A percentile compares a stretch with the other conserved stretches of the same genome.
Evolutionary conservation across 1,140 invertebrate genomes (phyloP).

Genomic region (Caenorhabditis inopinata): DNA sequence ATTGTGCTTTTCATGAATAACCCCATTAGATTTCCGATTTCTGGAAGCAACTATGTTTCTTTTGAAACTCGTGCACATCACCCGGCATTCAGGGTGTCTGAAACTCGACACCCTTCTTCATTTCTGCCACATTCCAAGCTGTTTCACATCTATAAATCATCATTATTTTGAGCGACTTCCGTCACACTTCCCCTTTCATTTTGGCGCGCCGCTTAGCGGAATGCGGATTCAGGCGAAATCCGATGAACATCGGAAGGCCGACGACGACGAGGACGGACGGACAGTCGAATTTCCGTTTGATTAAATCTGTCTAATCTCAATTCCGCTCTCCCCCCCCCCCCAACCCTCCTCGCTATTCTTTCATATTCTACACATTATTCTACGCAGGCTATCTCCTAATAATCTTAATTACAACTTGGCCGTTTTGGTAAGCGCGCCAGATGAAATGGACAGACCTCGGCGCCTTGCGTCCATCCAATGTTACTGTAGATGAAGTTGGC

Average conservation of each 20-base stretch:
- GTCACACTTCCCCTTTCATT: not conserved
- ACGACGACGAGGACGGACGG: no score
- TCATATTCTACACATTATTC: not conserved
- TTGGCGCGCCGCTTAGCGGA: no score
- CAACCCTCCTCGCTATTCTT: no score
- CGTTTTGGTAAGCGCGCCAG: no score
- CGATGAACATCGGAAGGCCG: slow-evolving; percentile 12
- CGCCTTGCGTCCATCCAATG: slow-evolving; percentile 66
- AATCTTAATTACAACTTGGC: slow-evolving; percentile 32
- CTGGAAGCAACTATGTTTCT: no score
- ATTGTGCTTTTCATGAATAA: no score
- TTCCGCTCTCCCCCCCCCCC: not conserved
- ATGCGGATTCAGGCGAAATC: not conserved
- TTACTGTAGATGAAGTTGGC: slow-evolving; percentile 67
- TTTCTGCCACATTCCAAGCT: no score
- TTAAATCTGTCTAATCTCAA: slow-evolving; percentile 11
- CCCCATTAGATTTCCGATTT: no score
- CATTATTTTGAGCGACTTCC: not conserved
- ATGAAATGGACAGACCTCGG: slow-evolving; percentile 51
- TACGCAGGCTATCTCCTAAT: not conserved
- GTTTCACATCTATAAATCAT: not conserved
- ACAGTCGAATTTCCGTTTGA: not conserved
- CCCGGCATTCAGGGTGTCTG: no score
- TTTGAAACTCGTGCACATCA: no score
- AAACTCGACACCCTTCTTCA: no score